These are phyloP conservation scores for Spea multiplicata DNA, from an alignment of 2,113 vertebrate species.

Conservation along the genomic window DNA sequence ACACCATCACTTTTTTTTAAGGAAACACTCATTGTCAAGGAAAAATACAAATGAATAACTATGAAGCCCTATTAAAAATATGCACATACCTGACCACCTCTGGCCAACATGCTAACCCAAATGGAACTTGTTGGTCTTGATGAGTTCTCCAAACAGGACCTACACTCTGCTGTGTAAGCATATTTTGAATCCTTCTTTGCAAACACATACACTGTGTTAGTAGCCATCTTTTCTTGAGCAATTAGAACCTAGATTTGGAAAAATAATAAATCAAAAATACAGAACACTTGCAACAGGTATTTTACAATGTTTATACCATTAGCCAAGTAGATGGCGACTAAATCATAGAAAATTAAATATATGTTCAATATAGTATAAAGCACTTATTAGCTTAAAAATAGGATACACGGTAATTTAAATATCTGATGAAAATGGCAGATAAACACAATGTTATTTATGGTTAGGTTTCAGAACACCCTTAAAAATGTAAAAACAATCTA, in stretches of 20 bases:
- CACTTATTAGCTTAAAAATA: too few species aligned
- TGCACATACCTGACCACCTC: constrained; percentile 87
- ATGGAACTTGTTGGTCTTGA: constrained; percentile 97
- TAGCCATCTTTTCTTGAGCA: constrained; percentile 98
- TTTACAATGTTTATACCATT: not conserved
- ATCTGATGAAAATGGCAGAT: too few species aligned
- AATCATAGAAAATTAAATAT: too few species aligned
- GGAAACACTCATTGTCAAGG: too few species aligned
- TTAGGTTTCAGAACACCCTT: too few species aligned
- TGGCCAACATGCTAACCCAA: constrained; percentile 99
- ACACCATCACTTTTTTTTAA: not conserved
- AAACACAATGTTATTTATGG: too few species aligned
- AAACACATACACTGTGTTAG: constrained; percentile 98
- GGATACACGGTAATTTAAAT: too few species aligned
- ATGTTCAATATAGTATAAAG: too few species aligned
- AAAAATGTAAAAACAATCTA: too few species aligned
- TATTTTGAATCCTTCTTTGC: constrained; percentile 98
- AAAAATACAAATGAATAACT: not conserved
- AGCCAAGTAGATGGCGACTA: too few species aligned
- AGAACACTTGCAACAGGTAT: not conserved
- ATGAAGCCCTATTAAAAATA: too few species aligned
- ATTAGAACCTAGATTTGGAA: constrained; percentile 81
- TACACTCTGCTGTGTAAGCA: constrained; percentile 93
- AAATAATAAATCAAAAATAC: not conserved
- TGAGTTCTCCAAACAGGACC: constrained; percentile 96